Percentiles rank a stretch among this genome's conserved stretches.
Conservation (phyloP, 2,888 invertebrate genomes). For the Drosophila seclusa region DNA sequence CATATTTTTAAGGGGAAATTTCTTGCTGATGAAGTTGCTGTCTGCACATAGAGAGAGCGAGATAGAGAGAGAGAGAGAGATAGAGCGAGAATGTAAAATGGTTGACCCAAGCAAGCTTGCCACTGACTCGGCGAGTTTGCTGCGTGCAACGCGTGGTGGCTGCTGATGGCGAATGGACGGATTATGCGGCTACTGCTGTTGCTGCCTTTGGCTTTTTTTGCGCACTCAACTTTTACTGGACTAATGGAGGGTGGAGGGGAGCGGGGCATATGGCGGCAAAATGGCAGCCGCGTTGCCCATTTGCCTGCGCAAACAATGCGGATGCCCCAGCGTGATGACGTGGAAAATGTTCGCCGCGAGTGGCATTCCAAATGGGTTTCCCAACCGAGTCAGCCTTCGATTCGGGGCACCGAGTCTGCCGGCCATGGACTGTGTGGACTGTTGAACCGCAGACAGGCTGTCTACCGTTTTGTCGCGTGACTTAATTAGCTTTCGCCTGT, state of each 20-base stretch:
- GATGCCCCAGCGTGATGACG: constrained; percentile 69
- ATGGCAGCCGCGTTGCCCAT: constrained; percentile 34
- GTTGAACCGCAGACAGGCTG: constrained; percentile 63
- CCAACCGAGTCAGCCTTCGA: constrained; percentile 29
- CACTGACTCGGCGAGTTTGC: constrained; percentile 40
- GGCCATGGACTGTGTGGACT: constrained; percentile 15
- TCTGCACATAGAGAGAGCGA: background rate
- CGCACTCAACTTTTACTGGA: background rate
- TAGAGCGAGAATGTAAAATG: constrained; percentile 23
- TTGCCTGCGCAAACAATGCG: constrained; percentile 65
- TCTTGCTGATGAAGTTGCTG: constrained; percentile 31
- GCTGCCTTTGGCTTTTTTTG: constrained; percentile 16
- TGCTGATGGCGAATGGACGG: constrained; percentile 24
- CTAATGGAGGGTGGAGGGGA: background rate
- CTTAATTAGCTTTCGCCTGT: constrained; percentile 64
- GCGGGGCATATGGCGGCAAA: background rate
- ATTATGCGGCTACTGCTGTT: constrained; percentile 37
- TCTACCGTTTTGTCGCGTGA: constrained; percentile 63
- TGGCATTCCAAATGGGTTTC: constrained; percentile 39
- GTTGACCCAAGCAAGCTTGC: constrained; percentile 50
- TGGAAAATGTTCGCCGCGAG: constrained; percentile 66
- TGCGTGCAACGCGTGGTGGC: constrained; percentile 53
- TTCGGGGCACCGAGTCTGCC: constrained; percentile 2
- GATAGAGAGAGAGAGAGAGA: background rate
- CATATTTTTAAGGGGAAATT: background rate